Conservation (phyloP, 1,140 invertebrate species). For the Melitaea cinxia region DNA sequence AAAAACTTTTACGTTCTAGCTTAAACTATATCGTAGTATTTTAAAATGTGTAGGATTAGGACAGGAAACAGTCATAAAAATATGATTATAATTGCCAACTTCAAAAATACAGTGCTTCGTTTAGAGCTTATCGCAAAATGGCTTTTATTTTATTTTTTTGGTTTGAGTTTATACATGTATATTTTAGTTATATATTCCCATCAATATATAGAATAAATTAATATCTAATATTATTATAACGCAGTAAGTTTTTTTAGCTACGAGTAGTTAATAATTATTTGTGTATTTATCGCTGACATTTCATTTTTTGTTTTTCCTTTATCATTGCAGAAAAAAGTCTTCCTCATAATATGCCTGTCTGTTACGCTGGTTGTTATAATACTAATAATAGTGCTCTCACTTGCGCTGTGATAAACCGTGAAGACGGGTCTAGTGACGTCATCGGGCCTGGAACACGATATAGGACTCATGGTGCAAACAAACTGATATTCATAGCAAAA, state of each 20-base stretch:
- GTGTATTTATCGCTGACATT: conserved; percentile 24
- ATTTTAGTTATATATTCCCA: not conserved
- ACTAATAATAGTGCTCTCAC: conserved; percentile 87
- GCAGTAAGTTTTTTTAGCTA: not conserved
- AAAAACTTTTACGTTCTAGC: too few relatives aligned
- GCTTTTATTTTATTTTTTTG: not conserved
- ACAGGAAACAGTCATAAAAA: too few relatives aligned
- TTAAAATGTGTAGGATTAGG: too few relatives aligned
- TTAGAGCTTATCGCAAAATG: too few relatives aligned
- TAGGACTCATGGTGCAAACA: conserved; percentile 33
- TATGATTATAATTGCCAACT: too few relatives aligned
- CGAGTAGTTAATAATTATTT: conserved; percentile 4
- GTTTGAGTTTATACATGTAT: not conserved
- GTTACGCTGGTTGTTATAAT: conserved; percentile 85
- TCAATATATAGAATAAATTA: not conserved
- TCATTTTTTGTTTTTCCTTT: conserved; percentile 82
- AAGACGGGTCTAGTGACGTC: conserved; percentile 45
- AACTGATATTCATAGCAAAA: conserved; percentile 33
- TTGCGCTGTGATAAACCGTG: conserved; percentile 51
- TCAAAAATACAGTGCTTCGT: too few relatives aligned
- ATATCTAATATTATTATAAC: not conserved
- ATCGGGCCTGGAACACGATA: conserved; percentile 35
- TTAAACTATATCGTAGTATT: too few relatives aligned
- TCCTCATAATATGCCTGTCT: conserved; percentile 91
- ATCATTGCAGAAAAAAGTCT: conserved; percentile 93